Percentiles rank a stretch among this genome's conserved stretches.
Evolutionary conservation across 2,797 vertebrate species (phyloP).

Genomic region (Huso huso): DNA sequence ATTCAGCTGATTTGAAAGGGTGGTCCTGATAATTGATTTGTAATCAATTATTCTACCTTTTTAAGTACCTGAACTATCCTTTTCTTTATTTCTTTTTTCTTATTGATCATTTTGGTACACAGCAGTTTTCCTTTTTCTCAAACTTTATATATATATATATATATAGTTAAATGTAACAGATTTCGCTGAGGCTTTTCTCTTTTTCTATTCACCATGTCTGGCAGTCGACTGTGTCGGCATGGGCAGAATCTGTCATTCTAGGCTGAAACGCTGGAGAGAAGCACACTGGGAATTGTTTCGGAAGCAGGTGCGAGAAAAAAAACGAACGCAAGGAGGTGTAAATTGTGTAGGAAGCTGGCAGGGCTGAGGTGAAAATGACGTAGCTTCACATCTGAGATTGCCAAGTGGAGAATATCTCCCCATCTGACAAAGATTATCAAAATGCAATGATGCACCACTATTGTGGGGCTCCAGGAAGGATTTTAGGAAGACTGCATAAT

Average conservation of each 20-base stretch:
- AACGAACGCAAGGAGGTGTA: slow-evolving; percentile 50
- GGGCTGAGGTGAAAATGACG: slow-evolving; percentile 69
- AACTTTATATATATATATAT: too few species aligned
- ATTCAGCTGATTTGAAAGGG: too few species aligned
- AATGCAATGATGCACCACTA: too few species aligned
- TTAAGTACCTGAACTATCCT: too few species aligned
- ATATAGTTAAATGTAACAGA: too few species aligned
- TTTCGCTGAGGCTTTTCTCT: background rate
- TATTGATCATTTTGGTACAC: too few species aligned
- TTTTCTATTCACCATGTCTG: background rate
- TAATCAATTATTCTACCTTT: too few species aligned
- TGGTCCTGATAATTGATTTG: too few species aligned
- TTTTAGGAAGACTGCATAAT: too few species aligned
- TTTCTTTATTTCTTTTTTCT: too few species aligned
- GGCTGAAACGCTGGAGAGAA: background rate
- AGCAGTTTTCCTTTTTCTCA: too few species aligned
- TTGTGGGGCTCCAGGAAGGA: too few species aligned
- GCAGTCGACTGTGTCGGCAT: background rate
- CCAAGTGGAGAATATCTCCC: background rate
- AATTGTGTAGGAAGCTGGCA: slow-evolving; percentile 57
- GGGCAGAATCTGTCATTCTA: background rate
- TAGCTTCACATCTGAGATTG: slow-evolving; percentile 15
- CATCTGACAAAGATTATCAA: slow-evolving; percentile 1
- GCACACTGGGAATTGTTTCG: background rate
- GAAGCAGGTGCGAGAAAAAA: slow-evolving; percentile 20